Percentiles rank a stretch among this genome's conserved stretches.
These are phyloP conservation scores for Hyles vespertilio DNA, from an alignment of 1,140 invertebrate species.

Conservation along the genomic window DNA sequence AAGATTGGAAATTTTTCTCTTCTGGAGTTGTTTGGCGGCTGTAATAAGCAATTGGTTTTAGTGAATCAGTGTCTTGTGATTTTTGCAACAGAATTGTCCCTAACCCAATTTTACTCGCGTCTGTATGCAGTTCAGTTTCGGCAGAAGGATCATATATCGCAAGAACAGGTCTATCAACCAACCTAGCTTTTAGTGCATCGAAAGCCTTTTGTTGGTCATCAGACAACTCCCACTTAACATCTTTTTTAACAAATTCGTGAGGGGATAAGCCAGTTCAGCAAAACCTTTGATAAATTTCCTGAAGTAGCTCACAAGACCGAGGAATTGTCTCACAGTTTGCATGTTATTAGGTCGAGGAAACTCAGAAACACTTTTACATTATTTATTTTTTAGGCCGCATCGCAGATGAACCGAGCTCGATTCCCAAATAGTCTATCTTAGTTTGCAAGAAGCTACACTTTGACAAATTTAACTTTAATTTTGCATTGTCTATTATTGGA, in stretches of 20 bases:
- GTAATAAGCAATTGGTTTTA: conserved; percentile 46
- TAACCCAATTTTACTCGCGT: conserved; percentile 34
- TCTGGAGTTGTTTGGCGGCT: conserved; percentile 39
- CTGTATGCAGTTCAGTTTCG: conserved; percentile 37
- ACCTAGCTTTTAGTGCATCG: neutral
- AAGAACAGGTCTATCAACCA: conserved; percentile 18
- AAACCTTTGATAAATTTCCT: conserved; percentile 9
- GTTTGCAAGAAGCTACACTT: conserved; percentile 16
- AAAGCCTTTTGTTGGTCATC: conserved; percentile 13
- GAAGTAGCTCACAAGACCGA: conserved; percentile 7
- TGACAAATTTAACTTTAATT: conserved; percentile 14
- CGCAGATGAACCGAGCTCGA: conserved; percentile 3
- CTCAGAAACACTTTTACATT: conserved; percentile 1
- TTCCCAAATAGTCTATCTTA: conserved; percentile 14
- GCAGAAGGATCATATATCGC: conserved; percentile 14
- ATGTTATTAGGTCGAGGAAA: conserved; percentile 6
- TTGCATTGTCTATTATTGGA: conserved; percentile 16
- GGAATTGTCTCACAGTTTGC: conserved; percentile 8
- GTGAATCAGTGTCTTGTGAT: conserved; percentile 9
- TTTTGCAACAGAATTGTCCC: conserved; percentile 32
- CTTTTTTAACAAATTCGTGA: conserved; percentile 4
- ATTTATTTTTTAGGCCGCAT: neutral
- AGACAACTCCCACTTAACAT: conserved; percentile 8
- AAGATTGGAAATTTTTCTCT: conserved; percentile 41
- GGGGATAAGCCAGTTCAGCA: conserved; percentile 5